A percentile compares a stretch with the other conserved stretches of the same genome.
phyloP scores from a whole-genome alignment of 2,113 vertebrate species.

The Tragelaphus imberbis region DNA sequence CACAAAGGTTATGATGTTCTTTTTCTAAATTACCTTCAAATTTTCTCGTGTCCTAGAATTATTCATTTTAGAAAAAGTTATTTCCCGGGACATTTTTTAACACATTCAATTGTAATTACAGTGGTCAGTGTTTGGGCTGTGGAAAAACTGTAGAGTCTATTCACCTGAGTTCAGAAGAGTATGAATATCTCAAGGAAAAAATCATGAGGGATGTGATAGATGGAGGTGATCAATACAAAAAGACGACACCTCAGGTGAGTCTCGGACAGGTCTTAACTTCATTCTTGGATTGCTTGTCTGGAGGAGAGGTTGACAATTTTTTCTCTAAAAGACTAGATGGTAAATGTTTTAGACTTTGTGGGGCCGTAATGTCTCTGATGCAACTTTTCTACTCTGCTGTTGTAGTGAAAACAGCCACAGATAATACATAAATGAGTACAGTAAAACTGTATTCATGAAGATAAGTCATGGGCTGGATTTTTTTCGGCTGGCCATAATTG shows the following conservation, averaged over 20 bases:
- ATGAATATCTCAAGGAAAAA: constrained; percentile 84
- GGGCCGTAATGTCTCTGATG: background rate
- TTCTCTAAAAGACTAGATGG: background rate
- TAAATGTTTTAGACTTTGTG: background rate
- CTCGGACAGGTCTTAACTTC: background rate
- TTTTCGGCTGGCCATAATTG: background rate
- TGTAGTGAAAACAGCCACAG: background rate
- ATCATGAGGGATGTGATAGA: constrained; percentile 90
- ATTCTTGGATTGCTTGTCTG: background rate
- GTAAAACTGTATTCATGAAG: background rate
- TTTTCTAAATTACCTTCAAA: background rate
- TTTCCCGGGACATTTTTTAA: background rate
- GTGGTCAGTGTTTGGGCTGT: constrained; percentile 88
- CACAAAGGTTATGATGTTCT: background rate
- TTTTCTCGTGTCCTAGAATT: constrained; percentile 12
- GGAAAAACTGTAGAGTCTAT: constrained; percentile 86
- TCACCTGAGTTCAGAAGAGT: constrained; percentile 88
- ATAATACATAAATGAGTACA: background rate
- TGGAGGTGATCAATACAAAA: constrained; percentile 89
- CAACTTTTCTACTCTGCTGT: background rate
- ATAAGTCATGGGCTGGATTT: background rate
- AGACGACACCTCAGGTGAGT: constrained; percentile 92
- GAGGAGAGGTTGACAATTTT: background rate
- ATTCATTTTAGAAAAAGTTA: constrained; percentile 12
- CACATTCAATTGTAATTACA: constrained; percentile 64